phyloP scores from a whole-genome alignment of 2,888 invertebrate species.

The Buathra laborator region DNA sequence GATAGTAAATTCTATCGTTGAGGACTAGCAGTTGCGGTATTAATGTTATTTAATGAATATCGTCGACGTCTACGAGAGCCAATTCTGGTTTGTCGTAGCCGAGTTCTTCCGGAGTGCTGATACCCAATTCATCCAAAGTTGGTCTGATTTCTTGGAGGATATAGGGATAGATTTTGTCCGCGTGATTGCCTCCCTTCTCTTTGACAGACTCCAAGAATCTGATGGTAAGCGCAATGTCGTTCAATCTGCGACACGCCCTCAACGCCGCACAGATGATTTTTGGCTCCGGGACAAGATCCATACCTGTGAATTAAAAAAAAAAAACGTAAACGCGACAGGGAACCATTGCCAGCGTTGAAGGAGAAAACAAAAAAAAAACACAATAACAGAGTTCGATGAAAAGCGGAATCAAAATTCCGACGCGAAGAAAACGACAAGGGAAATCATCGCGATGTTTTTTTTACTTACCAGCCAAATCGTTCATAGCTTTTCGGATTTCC shows the following conservation, averaged over 20 bases:
- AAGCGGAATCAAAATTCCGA: neutral
- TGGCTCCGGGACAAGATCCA: conserved; percentile 97
- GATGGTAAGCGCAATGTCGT: conserved; percentile 97
- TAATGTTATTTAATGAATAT: conserved; percentile 86
- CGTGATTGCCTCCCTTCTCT: conserved; percentile 93
- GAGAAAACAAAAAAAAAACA: conserved; percentile 12
- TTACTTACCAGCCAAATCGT: conserved; percentile 88
- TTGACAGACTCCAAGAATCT: conserved; percentile 97
- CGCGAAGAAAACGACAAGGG: neutral
- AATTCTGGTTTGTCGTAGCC: conserved; percentile 99
- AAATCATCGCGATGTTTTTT: neutral
- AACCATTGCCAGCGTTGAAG: neutral
- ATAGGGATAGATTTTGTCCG: conserved; percentile 94
- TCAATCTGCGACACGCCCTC: conserved; percentile 96
- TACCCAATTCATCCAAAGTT: conserved; percentile 96
- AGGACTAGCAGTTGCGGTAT: conserved; percentile 59
- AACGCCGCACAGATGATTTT: conserved; percentile 94
- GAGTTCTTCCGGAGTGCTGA: conserved; percentile 97
- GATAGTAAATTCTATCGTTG: conserved; percentile 39
- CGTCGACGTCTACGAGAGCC: conserved; percentile 91
- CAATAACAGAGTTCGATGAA: neutral
- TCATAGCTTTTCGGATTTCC: conserved; percentile 97
- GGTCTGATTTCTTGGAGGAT: conserved; percentile 96
- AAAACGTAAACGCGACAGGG: neutral
- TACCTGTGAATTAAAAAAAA: conserved; percentile 87